Percentiles rank a stretch among this genome's conserved stretches.
Conservation (phyloP, 1,140 invertebrate species). For the Eumeta japonica region DNA sequence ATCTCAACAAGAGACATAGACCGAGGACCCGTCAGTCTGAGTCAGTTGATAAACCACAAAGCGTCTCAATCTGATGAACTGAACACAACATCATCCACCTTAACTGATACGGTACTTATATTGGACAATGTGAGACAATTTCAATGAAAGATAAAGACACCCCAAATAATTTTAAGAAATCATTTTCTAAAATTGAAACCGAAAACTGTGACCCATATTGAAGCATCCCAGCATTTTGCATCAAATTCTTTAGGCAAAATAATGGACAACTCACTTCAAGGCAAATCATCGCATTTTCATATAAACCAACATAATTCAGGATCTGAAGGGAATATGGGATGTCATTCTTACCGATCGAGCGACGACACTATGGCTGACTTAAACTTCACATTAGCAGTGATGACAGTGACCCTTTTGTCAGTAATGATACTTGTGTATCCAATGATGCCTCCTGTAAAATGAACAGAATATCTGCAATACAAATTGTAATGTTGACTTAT, state of each 20-base stretch:
- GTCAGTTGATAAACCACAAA: conserved; percentile 38
- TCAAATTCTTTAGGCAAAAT: too few relatives aligned
- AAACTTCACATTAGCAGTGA: conserved; percentile 46
- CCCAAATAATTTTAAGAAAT: conserved; percentile 31
- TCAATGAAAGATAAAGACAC: conserved; percentile 39
- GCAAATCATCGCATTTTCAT: too few relatives aligned
- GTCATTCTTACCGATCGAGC: conserved; percentile 46
- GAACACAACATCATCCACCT: too few relatives aligned
- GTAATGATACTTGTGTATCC: neutral
- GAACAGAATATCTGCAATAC: too few relatives aligned
- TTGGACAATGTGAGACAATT: conserved; percentile 8
- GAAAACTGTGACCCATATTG: neutral
- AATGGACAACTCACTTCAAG: too few relatives aligned
- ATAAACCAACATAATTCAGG: neutral
- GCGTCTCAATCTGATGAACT: too few relatives aligned
- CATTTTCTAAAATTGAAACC: neutral
- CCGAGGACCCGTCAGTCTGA: conserved; percentile 40
- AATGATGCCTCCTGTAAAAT: neutral
- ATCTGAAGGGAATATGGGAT: conserved; percentile 36
- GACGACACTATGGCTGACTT: conserved; percentile 51
- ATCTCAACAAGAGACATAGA: too few relatives aligned
- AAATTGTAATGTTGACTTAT: too few relatives aligned
- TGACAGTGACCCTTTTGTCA: neutral
- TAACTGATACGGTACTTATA: too few relatives aligned
- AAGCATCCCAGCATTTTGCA: neutral